Conservation (phyloP, 2,113 vertebrate genomes). For the Myiozetetes cayanensis region DNA sequence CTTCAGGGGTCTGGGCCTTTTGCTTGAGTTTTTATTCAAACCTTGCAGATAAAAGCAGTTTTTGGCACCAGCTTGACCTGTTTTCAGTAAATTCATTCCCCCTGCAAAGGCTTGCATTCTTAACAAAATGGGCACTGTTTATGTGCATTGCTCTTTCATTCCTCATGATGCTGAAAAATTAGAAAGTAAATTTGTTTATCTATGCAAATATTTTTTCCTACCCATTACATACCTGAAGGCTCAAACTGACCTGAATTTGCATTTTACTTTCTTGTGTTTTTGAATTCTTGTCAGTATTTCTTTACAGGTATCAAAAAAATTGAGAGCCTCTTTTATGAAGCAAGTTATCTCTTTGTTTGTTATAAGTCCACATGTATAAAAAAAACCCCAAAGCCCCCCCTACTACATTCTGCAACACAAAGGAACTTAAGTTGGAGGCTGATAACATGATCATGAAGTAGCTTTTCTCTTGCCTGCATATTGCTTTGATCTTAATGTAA, state of each 20-base stretch:
- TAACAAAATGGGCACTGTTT: not conserved
- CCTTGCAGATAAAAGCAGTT: not conserved
- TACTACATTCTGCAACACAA: not conserved
- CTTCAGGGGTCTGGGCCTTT: not conserved
- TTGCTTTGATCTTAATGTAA: not conserved
- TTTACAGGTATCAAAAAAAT: not conserved
- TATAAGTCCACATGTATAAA: not conserved
- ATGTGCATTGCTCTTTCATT: not conserved
- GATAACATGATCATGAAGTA: not conserved
- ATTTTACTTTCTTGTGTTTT: not conserved
- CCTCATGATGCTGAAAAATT: not conserved
- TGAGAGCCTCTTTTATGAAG: not conserved
- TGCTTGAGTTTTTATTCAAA: not conserved
- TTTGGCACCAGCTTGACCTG: not conserved
- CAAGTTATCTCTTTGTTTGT: not conserved
- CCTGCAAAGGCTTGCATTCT: not conserved
- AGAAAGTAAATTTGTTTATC: not conserved
- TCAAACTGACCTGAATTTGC: not conserved
- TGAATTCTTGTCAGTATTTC: not conserved
- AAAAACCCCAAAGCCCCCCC: fast-evolving
- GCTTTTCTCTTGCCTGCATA: not conserved
- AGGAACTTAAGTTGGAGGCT: not conserved
- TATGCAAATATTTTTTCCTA: not conserved
- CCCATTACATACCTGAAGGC: not conserved
- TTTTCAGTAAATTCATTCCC: not conserved